These are phyloP conservation scores for Scarus forsteni DNA, from an alignment of 2,797 vertebrate genomes.

Conservation along the genomic window DNA sequence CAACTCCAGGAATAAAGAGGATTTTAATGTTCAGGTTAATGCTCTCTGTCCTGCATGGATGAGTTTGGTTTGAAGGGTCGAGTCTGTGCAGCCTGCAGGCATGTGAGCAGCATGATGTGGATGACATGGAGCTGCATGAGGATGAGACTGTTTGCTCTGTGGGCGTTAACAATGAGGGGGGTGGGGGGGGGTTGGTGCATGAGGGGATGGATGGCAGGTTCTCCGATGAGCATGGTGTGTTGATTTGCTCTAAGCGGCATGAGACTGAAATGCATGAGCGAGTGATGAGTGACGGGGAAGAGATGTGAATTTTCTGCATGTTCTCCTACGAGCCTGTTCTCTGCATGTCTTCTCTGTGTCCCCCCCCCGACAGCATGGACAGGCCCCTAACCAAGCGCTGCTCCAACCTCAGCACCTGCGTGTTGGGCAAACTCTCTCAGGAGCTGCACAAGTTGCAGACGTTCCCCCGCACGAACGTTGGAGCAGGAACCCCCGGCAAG, in stretches of 20 bases:
- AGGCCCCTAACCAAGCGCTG: conserved; percentile 92
- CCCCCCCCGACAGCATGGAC: conserved; percentile 89
- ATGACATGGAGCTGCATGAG: conserved; percentile 76
- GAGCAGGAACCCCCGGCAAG: conserved; percentile 92
- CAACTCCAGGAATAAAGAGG: neutral
- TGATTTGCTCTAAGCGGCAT: conserved; percentile 42
- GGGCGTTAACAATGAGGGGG: conserved; percentile 44
- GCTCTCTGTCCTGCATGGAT: conserved; percentile 77
- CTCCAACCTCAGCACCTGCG: conserved; percentile 94
- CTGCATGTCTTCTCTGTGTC: conserved; percentile 85
- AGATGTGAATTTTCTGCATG: conserved; percentile 73
- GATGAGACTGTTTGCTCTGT: conserved; percentile 61
- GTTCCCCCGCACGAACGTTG: conserved; percentile 92
- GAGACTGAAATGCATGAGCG: conserved; percentile 66
- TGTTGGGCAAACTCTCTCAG: conserved; percentile 92
- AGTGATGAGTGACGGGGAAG: neutral
- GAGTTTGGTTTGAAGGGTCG: conserved; percentile 52
- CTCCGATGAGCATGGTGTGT: conserved; percentile 59
- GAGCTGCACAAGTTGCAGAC: conserved; percentile 93
- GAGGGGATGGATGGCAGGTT: conserved; percentile 50
- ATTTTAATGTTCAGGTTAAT: neutral
- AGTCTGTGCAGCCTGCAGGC: conserved; percentile 62
- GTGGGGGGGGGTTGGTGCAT: conserved; percentile 51
- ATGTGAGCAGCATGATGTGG: conserved; percentile 70
- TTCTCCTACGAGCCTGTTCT: conserved; percentile 78